Base-by-base conservation (phyloP, 2,888 invertebrate genomes). In the Leptinotarsa rubiginosa region DNA sequence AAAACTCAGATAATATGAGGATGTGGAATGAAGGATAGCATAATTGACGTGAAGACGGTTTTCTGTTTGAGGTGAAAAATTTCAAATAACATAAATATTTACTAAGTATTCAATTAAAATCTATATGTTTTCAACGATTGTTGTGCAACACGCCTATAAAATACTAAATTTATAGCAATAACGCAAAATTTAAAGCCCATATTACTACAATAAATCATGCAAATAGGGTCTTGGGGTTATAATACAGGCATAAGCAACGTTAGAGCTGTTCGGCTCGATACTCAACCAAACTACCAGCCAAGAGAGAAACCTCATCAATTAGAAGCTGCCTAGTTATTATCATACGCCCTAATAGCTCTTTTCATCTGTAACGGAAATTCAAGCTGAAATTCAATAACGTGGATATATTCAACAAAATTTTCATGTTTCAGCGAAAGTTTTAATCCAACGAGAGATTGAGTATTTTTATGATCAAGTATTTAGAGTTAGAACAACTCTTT, bases 161-260 rank as follows among this genome's bases (percentile, higher is more conserved):
- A 91, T 91, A 91, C 91, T 91, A 91, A 92, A 89, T 92, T 92
- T 92, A n/a, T n/a, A 92, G 92, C 92, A 92, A 92, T 92, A 92
- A 92, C 92, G 92, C 90, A 92, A 91, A 91, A 92, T 92, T 92
- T 92, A 92, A 91, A 91, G 90, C 91, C 41, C 91, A 91, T 91
- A 91, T 90, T 91, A 91, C 89, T 88, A 88, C 89, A 88, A 91
- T 92, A 92, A 92, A 92, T 92, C 91, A 92, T 89, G 85, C 83
- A 85, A 87, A 86, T 87, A 83, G 86, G 87, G 86, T 87, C 84
- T 86, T 82, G 84, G 85, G 87, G 87, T 88, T 87, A 41, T 41
- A 87, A 87, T 87, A 85, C 86, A 85, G 83, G 84, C 84, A 81
- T 83, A 81, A 82, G 84, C 83, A 82, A 78, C 87, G 86, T 85